Evolutionary conservation across 2,113 vertebrate species (phyloP).

Genomic region (Ciconia stormi): DNA sequence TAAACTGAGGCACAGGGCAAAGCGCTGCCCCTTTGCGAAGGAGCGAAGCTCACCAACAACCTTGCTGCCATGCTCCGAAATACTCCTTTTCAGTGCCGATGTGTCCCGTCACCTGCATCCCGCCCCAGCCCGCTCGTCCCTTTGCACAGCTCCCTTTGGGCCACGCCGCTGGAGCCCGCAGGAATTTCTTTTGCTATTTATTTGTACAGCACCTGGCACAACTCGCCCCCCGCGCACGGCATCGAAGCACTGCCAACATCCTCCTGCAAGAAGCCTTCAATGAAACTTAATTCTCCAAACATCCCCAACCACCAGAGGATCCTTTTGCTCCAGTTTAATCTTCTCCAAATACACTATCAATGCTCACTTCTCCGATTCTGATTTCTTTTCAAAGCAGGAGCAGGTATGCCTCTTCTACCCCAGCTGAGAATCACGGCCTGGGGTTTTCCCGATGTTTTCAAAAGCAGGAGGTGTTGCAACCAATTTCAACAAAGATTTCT

Average conservation of each 20-base stretch:
- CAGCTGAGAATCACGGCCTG: neutral
- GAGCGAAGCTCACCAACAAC: rapidly evolving
- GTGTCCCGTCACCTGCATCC: rapidly evolving
- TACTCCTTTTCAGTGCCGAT: neutral
- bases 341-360: neutral
- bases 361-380: rapidly evolving
- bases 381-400: neutral
- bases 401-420: neutral
- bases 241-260: rapidly evolving
- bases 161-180: rapidly evolving
- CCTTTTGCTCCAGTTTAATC: neutral
- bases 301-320: neutral
- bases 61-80: neutral
- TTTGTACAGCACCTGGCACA: neutral
- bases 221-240: rapidly evolving
- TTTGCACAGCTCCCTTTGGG: neutral
- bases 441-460: conserved; percentile 10
- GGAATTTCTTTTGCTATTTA: neutral
- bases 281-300: neutral
- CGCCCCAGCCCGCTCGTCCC: neutral
- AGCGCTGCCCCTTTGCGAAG: neutral
- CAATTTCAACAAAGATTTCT: conserved; percentile 19
- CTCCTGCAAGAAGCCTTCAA: neutral
- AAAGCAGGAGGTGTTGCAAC: conserved; percentile 28
- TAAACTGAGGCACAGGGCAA: neutral